phyloP scores from a whole-genome alignment of 2,888 invertebrate species.

The Orchestes rusci region DNA sequence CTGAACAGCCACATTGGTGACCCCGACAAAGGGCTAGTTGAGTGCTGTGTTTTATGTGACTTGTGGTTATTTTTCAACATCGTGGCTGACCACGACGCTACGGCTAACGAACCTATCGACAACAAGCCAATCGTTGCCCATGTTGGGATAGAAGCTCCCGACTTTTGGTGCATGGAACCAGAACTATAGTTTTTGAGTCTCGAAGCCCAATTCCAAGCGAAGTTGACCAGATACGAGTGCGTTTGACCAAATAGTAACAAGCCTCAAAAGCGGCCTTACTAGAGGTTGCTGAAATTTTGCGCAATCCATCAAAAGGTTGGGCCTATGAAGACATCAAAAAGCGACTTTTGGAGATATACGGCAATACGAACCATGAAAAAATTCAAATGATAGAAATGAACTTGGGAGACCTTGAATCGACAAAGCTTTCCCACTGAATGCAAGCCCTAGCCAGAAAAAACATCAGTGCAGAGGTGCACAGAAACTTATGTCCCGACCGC shows the following conservation, averaged over 20 bases:
- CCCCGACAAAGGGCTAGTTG: no score
- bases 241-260: background rate
- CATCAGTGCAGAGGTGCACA: background rate
- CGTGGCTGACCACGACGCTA: no score
- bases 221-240: no score
- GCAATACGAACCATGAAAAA: background rate
- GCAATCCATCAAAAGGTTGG: background rate
- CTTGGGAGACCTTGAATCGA: background rate
- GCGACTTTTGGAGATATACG: background rate
- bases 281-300: background rate
- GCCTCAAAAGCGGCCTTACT: background rate
- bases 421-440: background rate
- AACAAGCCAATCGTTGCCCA: no score
- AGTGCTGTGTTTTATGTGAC: no score
- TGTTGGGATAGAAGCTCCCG: no score
- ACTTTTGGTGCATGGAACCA: no score
- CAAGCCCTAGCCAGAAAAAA: background rate
- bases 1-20: no score
- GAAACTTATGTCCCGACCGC: background rate
- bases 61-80: no score
- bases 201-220: no score
- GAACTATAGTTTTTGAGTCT: no score
- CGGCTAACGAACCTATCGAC: no score
- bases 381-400: background rate
- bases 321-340: background rate